Evolutionary conservation across 2,888 invertebrate genomes (phyloP), one percentile per base, ranked within the genome.

Genomic region (Ormia ochracea): DNA sequence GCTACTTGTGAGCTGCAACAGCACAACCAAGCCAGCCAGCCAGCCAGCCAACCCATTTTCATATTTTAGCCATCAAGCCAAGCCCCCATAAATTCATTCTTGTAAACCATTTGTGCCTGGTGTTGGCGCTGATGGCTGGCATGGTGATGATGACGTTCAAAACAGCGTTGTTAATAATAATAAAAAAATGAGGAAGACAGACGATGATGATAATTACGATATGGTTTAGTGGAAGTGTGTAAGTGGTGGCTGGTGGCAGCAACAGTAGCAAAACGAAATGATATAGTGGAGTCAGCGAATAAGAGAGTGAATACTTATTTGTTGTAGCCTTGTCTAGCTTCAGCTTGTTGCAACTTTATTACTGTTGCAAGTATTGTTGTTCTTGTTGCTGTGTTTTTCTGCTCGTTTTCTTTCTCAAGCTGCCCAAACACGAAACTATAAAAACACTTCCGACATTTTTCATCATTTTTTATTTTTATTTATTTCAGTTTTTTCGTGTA

Each of bases 381-480:
- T 75, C 17, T 72, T 68, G 54, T 65, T 70, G 72, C 36, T 17
- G 65, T 43, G 50, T 69, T 50, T 54, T 38, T 14, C 48, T 74
- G 45, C 41, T 19, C 33, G 28, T 4, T 41, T 28, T 54, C 58
- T 50, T 70, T 69, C 33, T 38, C 50, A 58, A 43, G 69, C 45
- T 79, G 76, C 74, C 63, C 75, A 65, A 73, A 79, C 79, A 79
- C 76, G 76, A 80, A 80, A 77, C 82, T 77, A 85, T 84, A 86
- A 86, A 87, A 86, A 83, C 85, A 84, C 84, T 87, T 87, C 87
- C 87, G 87, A 86, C 85, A 86, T 87, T 84, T 86, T 69, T 68
- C 59, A 50, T 50, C 10, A 52, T 52, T 31, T 50, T 45, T 36
- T 66, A 21, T 12, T 17, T 28, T 50, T 33, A 23, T 14, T 9